Evolutionary conservation across 2,797 vertebrate species (phyloP).

Genomic region (Fringilla coelebs): DNA sequence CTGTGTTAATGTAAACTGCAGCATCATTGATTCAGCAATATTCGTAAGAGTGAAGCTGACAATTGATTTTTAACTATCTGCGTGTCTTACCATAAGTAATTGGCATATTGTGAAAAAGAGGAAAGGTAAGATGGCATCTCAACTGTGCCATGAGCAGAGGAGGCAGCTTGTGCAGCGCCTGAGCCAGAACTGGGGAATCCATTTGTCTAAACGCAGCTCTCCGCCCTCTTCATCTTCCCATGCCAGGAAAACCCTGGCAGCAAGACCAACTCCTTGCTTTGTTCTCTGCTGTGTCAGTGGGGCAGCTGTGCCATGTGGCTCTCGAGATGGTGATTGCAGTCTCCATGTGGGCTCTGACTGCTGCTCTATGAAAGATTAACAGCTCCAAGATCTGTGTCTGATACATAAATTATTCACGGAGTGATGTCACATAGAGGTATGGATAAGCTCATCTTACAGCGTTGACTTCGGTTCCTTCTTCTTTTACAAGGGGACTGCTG

Average conservation of each 20-base stretch:
- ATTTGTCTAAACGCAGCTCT: neutral
- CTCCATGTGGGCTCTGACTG: neutral
- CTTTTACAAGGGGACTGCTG: constrained; percentile 5
- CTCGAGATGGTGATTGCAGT: neutral
- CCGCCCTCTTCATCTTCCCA: neutral
- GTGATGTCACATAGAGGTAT: neutral
- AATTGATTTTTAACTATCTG: neutral
- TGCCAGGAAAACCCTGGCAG: constrained; percentile 15
- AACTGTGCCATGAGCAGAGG: neutral
- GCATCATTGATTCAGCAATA: neutral
- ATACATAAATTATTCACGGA: constrained; percentile 44
- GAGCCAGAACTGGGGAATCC: neutral
- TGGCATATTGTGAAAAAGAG: neutral
- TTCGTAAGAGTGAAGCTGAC: neutral
- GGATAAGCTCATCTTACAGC: neutral
- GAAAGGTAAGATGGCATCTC: neutral
- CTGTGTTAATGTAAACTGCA: neutral
- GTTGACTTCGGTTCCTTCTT: neutral
- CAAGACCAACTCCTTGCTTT: neutral
- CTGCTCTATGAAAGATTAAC: constrained; percentile 34
- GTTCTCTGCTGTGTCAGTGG: neutral
- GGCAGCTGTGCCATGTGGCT: neutral
- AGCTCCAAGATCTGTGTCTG: neutral
- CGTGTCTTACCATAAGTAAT: neutral
- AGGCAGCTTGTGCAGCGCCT: neutral